Conservation (phyloP, 2,113 vertebrate species). For the Gopherus flavomarginatus region DNA sequence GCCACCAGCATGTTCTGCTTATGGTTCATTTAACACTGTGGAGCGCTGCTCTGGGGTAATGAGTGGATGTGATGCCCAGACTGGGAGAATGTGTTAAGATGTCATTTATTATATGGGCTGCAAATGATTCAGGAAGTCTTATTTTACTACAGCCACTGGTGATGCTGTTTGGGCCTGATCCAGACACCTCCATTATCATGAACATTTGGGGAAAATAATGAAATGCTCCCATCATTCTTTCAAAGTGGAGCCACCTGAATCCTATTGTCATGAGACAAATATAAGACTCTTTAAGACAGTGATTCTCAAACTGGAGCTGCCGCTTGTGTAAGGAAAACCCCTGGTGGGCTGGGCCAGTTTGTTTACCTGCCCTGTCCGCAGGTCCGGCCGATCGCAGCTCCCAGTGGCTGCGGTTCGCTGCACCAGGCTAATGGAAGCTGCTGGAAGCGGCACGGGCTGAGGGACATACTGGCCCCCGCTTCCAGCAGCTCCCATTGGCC, state of each 20-base stretch:
- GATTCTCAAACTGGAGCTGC: no score
- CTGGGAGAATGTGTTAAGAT: background rate
- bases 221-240: background rate
- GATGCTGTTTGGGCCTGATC: background rate
- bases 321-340: no score
- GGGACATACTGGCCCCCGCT: no score
- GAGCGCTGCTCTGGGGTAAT: background rate
- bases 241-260: background rate
- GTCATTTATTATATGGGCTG: background rate
- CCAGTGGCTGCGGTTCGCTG: no score
- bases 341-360: no score
- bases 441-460: no score
- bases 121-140: background rate
- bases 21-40: background rate
- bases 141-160: background rate
- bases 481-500: no score
- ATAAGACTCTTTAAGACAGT: background rate
- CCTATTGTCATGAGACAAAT: background rate
- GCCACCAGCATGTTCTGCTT: slow-evolving; percentile 9
- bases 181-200: background rate
- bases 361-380: no score
- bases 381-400: no score
- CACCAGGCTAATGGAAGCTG: no score
- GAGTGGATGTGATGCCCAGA: background rate
- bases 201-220: background rate